A percentile compares a stretch with the other conserved stretches of the same genome.
phyloP scores from a whole-genome alignment of 2,888 invertebrate genomes.

The Nephrotoma guestfalica region DNA sequence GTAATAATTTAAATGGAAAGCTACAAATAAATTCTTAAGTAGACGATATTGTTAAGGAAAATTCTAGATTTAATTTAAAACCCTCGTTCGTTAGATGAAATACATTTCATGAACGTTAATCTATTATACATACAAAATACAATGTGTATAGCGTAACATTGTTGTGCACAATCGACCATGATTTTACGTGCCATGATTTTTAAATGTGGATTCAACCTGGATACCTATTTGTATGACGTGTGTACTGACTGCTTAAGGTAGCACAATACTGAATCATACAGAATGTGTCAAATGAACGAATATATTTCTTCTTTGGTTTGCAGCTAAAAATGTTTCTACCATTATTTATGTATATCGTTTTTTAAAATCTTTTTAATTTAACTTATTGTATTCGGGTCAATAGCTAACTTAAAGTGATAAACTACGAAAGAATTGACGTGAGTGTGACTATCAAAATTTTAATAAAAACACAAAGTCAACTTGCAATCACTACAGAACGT shows the following conservation, averaged over 20 bases:
- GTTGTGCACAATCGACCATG: neutral
- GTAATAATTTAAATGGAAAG: neutral
- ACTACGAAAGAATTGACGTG: too few relatives aligned
- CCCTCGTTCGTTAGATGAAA: neutral
- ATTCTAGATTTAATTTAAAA: neutral
- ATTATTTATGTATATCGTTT: neutral
- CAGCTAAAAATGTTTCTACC: neutral
- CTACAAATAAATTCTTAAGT: neutral
- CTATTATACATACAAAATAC: neutral
- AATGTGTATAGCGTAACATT: neutral
- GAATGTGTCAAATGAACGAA: neutral
- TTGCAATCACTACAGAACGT: too few relatives aligned
- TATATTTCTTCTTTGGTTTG: neutral
- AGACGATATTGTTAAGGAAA: neutral
- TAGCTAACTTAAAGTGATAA: too few relatives aligned
- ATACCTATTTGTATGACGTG: neutral
- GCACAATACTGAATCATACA: neutral
- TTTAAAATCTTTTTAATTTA: neutral
- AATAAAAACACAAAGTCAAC: too few relatives aligned
- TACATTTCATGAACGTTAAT: neutral
- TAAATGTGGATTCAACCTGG: neutral
- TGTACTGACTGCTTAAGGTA: neutral
- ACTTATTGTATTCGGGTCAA: neutral
- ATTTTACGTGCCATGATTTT: neutral
- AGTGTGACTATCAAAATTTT: too few relatives aligned